Conservation (phyloP, 2,797 vertebrate species). For the Spondyliosoma cantharus region DNA sequence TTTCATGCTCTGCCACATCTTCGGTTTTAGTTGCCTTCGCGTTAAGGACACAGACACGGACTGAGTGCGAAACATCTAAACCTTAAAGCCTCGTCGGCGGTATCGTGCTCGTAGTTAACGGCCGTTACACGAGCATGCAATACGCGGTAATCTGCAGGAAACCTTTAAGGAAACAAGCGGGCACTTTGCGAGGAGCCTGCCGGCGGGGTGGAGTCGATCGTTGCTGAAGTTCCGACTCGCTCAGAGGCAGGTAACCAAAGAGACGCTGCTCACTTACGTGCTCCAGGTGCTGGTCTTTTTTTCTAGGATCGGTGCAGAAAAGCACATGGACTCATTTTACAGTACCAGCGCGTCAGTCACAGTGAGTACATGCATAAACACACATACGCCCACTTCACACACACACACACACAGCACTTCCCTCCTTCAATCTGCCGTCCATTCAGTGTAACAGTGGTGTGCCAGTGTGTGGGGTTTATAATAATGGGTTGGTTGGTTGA, state of each 20-base stretch:
- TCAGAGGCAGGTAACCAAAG: not conserved
- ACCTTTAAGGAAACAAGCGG: not conserved
- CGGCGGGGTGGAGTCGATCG: not conserved
- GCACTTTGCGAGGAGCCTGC: not conserved
- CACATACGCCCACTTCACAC: not conserved
- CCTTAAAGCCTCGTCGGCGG: not conserved
- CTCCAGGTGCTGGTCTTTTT: conserved; percentile 27
- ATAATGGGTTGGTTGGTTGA: conserved; percentile 62
- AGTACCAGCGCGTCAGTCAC: conserved; percentile 6
- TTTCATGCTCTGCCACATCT: not conserved
- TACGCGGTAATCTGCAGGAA: not conserved
- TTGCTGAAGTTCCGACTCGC: not conserved
- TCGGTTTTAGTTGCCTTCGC: not conserved
- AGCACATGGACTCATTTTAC: conserved; percentile 6
- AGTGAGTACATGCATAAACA: conserved; percentile 24
- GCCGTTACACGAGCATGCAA: not conserved
- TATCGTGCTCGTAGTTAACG: not conserved
- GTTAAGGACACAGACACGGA: not conserved
- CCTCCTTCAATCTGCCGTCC: conserved; percentile 72
- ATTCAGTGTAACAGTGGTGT: conserved; percentile 68
- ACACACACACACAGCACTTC: conserved; percentile 38
- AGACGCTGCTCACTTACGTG: not conserved
- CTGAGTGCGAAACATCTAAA: too few relatives aligned
- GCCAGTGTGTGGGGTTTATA: conserved; percentile 63
- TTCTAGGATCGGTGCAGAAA: conserved; percentile 4